Base-by-base conservation (phyloP, 2,888 invertebrate species). In the Acanthosepion esculentum region DNA sequence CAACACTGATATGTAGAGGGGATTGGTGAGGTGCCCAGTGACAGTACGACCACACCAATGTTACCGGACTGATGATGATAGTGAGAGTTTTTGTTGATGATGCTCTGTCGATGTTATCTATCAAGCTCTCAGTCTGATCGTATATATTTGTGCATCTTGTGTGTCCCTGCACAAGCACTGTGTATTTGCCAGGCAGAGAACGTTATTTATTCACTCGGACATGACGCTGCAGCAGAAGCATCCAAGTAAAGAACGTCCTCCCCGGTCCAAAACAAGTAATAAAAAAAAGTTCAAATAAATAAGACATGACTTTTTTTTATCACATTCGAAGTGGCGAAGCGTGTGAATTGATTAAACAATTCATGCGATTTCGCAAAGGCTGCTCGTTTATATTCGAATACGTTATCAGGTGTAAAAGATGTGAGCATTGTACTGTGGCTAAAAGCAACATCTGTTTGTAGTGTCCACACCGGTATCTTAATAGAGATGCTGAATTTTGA, bases 271-370 rank as follows among this genome's bases (percentile, higher is more conserved):
- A n/a, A 78, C 5, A 26, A 26, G 7, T 26, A 29, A 64, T 12
- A n/a, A 78, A n/a, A 29, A 78, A 78, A 33, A 78, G 12, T 15
- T 10, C 0, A 78, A 33, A n/a, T 0, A 78, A 78, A n/a, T 23
- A 18, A 78, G 33, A 33, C 4, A 78, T 33, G 78, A 78, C 78
- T 23, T n/a, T 12, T 5, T 78, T 78, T n/a, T 33, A 78, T 78
- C 78, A n/a, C 78, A 78, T 78, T 33, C 33, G 78, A 78, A 78
- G 78, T 78, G 78, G 78, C 78, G 78, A 78, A 78, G 78, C 78
- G 78, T 15, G 12, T 78, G 12, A 78, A 12, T 78, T 33, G n/a
- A 78, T 78, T 78, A 78, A 33, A n/a, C n/a, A 78, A 78, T 78
- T 33, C n/a, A 78, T 12, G 78, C n/a, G 78, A 78, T 78, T n/a